phyloP scores from a whole-genome alignment of 2,888 invertebrate genomes.

The Fragum fragum region DNA sequence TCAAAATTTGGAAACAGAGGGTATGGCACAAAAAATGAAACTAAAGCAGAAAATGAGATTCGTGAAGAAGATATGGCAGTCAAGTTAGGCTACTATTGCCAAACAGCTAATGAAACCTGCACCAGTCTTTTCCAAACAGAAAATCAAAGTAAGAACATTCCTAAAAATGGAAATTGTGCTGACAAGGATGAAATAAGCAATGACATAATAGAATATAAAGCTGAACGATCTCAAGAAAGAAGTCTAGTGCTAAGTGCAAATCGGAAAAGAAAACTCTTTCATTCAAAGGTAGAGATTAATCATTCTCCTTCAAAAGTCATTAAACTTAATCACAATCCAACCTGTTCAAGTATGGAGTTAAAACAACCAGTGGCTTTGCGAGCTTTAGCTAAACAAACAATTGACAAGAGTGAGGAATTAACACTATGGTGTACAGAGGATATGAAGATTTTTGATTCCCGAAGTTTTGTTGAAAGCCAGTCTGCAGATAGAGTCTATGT shows the following conservation, averaged over 20 bases:
- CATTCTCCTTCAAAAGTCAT: background rate
- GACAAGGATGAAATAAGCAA: background rate
- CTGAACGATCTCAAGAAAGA: too few species aligned
- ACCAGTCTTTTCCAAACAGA: background rate
- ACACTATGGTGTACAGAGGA: background rate
- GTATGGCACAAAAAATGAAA: background rate
- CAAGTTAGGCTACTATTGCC: too few species aligned
- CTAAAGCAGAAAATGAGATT: background rate
- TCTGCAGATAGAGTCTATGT: too few species aligned
- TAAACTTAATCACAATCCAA: background rate
- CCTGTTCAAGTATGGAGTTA: background rate
- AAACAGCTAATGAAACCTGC: too few species aligned
- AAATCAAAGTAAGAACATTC: background rate
- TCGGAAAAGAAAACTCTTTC: slow-evolving; percentile 15
- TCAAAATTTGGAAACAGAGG: too few species aligned
- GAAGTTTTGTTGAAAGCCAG: too few species aligned
- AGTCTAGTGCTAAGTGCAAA: too few species aligned
- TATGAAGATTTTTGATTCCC: background rate
- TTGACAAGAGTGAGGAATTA: slow-evolving; percentile 1
- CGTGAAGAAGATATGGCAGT: background rate
- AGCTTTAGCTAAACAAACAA: background rate
- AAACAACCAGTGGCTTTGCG: background rate
- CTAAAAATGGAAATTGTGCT: background rate
- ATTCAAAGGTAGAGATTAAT: slow-evolving; percentile 7
- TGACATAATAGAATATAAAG: too few species aligned